Base-by-base conservation (phyloP, 2,113 vertebrate species). In the Lepisosteus oculatus region DNA sequence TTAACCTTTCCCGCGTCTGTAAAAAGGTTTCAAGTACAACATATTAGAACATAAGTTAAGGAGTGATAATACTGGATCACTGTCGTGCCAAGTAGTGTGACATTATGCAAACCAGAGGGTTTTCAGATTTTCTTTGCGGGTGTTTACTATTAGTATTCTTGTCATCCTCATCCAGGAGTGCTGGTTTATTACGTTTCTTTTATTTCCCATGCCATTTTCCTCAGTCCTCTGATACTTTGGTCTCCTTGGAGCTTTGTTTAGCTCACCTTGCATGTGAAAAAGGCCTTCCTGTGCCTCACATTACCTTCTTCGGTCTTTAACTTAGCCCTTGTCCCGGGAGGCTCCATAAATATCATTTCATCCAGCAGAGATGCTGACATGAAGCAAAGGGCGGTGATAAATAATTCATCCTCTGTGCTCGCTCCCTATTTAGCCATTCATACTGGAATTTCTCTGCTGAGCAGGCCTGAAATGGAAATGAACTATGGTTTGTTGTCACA, bases 331-430 rank as follows among this genome's bases (percentile, higher is more conserved):
- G 82, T 76, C 89, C 90, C 91, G 89, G 74, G 86, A 88, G 89
- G 84, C 89, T 87, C 86, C 88, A 90, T 90, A 90, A 92, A 91
- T 91, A 92, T 90, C 86, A 90, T 90, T 89, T 91, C 88, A 88
- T 90, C 89, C 85, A 55, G 83, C 51, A 72, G 83, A 87, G 89
- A 82, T 65, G 80, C 89, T 90, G 88, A 91, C 89, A 88, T 74
- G 72, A 80, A 86, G 86, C 89, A 86, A 86, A 87, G 85, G 87
- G 85, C 77, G 81, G 68, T 77, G 72, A 90, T 90, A 88, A 92
- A 92, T 92, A 87, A 90, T 92, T 89, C 83, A 92, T 85, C 81
- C 81, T 76, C 79, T 67, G 62, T 59, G 59, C 68, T 12, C 72
- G 81, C 83, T 81, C 79, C 82, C 87, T 89, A 84, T 84, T 88